Conservation (phyloP, 2,888 invertebrate species). For the Apoda limacodes region DNA sequence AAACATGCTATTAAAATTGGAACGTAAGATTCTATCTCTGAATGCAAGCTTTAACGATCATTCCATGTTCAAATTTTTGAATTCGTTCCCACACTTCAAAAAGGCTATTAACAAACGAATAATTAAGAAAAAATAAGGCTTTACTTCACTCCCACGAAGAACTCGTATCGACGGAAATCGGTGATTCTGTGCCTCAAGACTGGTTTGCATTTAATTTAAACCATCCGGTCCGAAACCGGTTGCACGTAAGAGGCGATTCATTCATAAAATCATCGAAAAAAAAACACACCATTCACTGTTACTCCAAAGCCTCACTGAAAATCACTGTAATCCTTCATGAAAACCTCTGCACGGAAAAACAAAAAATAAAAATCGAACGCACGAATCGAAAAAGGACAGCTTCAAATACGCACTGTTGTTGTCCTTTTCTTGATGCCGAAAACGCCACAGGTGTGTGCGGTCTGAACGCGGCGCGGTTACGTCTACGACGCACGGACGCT, state of each 20-base stretch:
- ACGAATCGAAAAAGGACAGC: conserved; percentile 25
- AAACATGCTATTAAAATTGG: too few relatives aligned
- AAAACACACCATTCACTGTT: conserved; percentile 20
- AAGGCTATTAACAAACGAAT: conserved; percentile 22
- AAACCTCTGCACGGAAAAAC: conserved; percentile 39
- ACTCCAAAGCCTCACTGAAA: background rate
- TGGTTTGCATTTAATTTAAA: conserved; percentile 30
- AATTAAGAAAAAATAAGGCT: conserved; percentile 21
- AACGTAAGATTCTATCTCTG: too few relatives aligned
- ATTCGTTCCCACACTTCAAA: conserved; percentile 27
- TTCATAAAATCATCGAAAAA: conserved; percentile 34
- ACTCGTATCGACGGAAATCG: conserved; percentile 38
- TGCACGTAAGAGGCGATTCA: conserved; percentile 25
- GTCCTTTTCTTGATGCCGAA: conserved; percentile 19
- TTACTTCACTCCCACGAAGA: conserved; percentile 35
- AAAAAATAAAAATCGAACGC: conserved; percentile 22
- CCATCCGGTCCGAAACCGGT: conserved; percentile 35
- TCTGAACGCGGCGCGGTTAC: conserved; percentile 22
- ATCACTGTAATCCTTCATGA: conserved; percentile 7
- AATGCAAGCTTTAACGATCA: conserved; percentile 7
- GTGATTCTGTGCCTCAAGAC: conserved; percentile 28
- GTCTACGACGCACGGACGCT: conserved; percentile 30
- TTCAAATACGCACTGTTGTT: conserved; percentile 22
- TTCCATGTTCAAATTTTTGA: conserved; percentile 18
- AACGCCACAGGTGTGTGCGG: conserved; percentile 44